A percentile compares a stretch with the other conserved stretches of the same genome.
phyloP scores from a whole-genome alignment of 2,797 vertebrate genomes.

The Cygnus olor region DNA sequence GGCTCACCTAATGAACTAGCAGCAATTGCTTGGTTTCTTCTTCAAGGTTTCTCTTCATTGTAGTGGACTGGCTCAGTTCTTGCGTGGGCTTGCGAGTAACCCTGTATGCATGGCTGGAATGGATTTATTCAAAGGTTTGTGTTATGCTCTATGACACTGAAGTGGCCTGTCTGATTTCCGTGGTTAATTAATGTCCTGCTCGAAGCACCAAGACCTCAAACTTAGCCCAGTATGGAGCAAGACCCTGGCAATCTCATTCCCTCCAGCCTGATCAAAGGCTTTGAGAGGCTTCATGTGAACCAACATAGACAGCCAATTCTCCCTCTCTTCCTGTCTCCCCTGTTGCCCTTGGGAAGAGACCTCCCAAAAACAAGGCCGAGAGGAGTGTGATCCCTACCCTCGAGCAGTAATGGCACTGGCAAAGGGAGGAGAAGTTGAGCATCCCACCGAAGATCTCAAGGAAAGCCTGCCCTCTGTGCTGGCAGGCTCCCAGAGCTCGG shows the following conservation, averaged over 20 bases:
- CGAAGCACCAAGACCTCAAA: neutral
- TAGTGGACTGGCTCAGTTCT: neutral
- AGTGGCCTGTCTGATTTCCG: neutral
- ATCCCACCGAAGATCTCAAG: neutral
- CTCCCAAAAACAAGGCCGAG: neutral
- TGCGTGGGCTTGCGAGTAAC: neutral
- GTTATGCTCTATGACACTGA: too few relatives aligned
- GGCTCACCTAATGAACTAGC: neutral
- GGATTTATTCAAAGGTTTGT: neutral
- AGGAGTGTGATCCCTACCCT: neutral
- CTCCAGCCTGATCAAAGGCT: neutral
- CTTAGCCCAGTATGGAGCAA: neutral
- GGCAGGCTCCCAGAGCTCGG: neutral
- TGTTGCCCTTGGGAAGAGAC: neutral
- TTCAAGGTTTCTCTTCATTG: neutral
- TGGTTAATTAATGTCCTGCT: neutral
- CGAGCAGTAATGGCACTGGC: neutral
- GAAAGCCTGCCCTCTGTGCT: neutral
- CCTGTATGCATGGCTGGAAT: neutral
- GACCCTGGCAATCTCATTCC: neutral
- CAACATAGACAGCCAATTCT: neutral
- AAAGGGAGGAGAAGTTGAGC: neutral
- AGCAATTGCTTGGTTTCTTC: neutral
- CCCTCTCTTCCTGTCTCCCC: rapidly evolving
- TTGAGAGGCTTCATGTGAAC: neutral